Evolutionary conservation across 2,113 vertebrate genomes (phyloP).

Genomic region (Nanorana parkeri): DNA sequence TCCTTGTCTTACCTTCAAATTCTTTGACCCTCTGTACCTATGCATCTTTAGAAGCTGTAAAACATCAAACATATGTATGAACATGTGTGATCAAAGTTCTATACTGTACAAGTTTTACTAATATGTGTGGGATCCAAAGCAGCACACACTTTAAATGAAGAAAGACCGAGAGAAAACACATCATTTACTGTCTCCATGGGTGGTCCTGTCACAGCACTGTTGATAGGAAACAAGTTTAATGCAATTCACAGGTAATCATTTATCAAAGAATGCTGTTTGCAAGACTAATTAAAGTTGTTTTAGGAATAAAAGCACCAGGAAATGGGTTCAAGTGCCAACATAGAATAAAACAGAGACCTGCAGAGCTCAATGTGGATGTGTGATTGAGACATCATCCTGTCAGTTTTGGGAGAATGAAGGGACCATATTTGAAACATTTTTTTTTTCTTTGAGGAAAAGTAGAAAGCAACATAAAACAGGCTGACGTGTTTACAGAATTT

Average conservation of each 20-base stretch:
- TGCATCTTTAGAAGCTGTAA: too few species aligned
- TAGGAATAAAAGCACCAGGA: conserved; percentile 37
- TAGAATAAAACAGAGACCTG: background rate
- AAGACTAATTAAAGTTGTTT: conserved; percentile 45
- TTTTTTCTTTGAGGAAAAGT: background rate
- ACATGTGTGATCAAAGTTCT: too few species aligned
- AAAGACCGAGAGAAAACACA: background rate
- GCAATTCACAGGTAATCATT: conserved; percentile 44
- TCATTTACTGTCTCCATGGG: conserved; percentile 31
- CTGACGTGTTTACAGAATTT: too few species aligned
- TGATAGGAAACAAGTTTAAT: conserved; percentile 38
- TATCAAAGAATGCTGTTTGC: conserved; percentile 24
- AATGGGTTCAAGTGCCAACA: conserved; percentile 21
- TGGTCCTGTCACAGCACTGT: conserved; percentile 32
- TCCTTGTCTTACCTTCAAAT: too few species aligned
- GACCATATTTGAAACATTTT: background rate
- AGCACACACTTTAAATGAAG: background rate
- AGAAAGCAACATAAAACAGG: background rate
- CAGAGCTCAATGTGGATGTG: conserved; percentile 13
- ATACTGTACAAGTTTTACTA: background rate
- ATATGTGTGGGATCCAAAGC: background rate
- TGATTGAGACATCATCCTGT: conserved; percentile 16
- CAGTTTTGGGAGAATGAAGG: background rate
- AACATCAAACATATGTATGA: too few species aligned
- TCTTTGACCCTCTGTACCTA: too few species aligned